A percentile compares a stretch with the other conserved stretches of the same genome.
Conservation (phyloP, 2,113 vertebrate genomes). For the Aramus guarauna region DNA sequence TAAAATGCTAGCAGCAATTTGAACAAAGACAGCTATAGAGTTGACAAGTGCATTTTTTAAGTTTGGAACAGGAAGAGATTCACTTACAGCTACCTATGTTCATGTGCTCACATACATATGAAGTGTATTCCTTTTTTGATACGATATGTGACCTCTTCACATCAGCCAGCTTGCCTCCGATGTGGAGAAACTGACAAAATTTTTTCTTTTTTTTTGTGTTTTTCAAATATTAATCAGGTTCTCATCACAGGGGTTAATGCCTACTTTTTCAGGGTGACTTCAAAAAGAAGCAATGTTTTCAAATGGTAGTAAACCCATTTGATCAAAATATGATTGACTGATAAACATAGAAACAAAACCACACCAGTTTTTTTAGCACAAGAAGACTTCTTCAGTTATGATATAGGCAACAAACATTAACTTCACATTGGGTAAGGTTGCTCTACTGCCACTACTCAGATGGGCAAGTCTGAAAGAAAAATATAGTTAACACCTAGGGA, state of each 20-base stretch:
- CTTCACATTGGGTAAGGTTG: neutral
- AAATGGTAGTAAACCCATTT: neutral
- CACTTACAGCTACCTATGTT: neutral
- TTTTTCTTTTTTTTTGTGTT: neutral
- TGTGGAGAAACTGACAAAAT: neutral
- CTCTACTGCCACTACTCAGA: neutral
- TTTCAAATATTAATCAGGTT: neutral
- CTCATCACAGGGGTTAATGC: neutral
- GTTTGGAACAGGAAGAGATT: neutral
- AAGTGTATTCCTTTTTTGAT: neutral
- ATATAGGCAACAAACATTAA: neutral
- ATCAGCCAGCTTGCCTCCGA: neutral
- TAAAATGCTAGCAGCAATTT: neutral
- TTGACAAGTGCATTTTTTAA: neutral
- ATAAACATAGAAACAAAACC: neutral
- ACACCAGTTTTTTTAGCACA: neutral
- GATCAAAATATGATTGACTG: neutral
- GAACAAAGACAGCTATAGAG: neutral
- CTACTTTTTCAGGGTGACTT: accelerated
- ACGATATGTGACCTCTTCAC: neutral
- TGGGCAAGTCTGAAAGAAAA: neutral
- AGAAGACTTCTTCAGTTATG: neutral
- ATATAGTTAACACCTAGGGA: neutral
- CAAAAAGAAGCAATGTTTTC: neutral
- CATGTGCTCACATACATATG: neutral